Conservation (phyloP, 2,113 vertebrate genomes). For the Pitta sordida region DNA sequence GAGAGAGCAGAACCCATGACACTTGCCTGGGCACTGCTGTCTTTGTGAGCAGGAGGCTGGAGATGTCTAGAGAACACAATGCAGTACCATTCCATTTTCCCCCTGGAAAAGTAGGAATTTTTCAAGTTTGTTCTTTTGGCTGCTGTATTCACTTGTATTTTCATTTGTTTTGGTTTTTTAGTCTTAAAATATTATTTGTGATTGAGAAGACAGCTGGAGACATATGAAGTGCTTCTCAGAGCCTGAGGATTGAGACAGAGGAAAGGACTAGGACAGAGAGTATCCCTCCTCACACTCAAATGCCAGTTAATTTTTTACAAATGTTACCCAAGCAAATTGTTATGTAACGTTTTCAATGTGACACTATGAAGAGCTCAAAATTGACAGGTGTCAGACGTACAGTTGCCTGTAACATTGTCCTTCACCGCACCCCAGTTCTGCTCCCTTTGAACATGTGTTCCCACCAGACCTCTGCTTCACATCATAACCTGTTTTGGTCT, state of each 20-base stretch:
- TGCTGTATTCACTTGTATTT: background rate
- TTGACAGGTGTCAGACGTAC: background rate
- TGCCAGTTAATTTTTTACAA: background rate
- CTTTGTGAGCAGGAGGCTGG: background rate
- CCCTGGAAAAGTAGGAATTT: background rate
- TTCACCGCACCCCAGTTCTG: background rate
- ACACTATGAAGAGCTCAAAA: background rate
- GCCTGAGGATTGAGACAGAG: background rate
- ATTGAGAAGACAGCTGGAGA: background rate
- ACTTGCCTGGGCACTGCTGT: background rate
- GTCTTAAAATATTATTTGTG: background rate
- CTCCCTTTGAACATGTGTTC: background rate
- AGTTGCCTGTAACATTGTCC: background rate
- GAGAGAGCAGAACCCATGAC: fast-evolving
- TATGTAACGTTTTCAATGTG: background rate
- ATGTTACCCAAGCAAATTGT: background rate
- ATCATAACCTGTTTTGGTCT: background rate
- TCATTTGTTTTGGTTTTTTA: background rate
- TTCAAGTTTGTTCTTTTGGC: background rate
- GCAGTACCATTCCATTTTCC: background rate
- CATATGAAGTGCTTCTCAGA: background rate
- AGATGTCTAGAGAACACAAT: background rate
- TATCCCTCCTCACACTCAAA: fast-evolving
- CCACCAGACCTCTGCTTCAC: background rate
- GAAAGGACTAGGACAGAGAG: background rate